A percentile compares a stretch with the other conserved stretches of the same genome.
Conservation (phyloP, 2,888 invertebrate genomes). For the Celastrina argiolus region DNA sequence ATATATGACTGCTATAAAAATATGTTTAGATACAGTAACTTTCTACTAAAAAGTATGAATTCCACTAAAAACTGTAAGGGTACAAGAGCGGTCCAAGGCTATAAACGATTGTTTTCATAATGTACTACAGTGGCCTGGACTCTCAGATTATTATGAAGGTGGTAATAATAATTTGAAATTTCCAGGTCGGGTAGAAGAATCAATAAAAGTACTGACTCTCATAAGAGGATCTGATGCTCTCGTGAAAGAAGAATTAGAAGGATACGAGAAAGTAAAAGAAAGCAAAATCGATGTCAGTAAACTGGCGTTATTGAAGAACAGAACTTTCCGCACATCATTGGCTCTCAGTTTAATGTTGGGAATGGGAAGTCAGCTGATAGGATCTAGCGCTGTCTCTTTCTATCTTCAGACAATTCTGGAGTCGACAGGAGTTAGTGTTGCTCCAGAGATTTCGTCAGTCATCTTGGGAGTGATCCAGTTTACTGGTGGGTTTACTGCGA, state of each 20-base stretch:
- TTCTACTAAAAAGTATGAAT: too few species aligned
- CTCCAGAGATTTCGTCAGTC: conserved; percentile 45
- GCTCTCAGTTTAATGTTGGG: conserved; percentile 34
- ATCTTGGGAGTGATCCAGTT: conserved; percentile 50
- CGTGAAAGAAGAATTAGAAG: conserved; percentile 48
- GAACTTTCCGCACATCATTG: conserved; percentile 37
- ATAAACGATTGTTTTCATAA: too few species aligned
- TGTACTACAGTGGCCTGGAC: too few species aligned
- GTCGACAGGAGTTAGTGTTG: conserved; percentile 45
- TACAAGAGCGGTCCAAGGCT: too few species aligned
- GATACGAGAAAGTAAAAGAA: conserved; percentile 37
- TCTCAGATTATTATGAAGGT: too few species aligned
- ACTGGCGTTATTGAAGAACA: conserved; percentile 35
- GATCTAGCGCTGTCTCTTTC: conserved; percentile 46
- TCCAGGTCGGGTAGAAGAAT: conserved; percentile 18
- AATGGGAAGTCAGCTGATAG: conserved; percentile 38
- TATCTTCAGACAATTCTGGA: conserved; percentile 52
- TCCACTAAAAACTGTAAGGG: too few species aligned
- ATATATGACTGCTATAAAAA: too few species aligned
- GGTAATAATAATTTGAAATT: neutral
- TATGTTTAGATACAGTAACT: too few species aligned
- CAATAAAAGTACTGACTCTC: neutral
- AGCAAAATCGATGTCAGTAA: conserved; percentile 27
- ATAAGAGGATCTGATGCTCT: conserved; percentile 2
- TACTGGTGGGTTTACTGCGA: conserved; percentile 43